A percentile compares a stretch with the other conserved stretches of the same genome.
phyloP scores from a whole-genome alignment of 2,888 invertebrate species.

The Athalia rosae region DNA sequence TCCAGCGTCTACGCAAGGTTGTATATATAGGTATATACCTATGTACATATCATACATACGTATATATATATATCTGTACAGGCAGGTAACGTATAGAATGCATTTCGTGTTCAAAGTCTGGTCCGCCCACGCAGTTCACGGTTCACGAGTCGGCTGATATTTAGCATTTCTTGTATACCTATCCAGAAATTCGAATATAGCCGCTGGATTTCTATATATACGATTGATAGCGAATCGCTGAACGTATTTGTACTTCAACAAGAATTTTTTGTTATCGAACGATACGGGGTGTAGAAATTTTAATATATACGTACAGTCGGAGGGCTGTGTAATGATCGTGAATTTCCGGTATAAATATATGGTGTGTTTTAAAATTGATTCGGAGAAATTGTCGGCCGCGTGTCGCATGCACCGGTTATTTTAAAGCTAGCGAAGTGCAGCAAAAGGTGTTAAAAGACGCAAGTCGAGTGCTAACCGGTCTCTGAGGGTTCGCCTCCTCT shows the following conservation, averaged over 20 bases:
- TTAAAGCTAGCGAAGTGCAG: constrained; percentile 32
- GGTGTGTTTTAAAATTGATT: constrained; percentile 29
- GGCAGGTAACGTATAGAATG: background rate
- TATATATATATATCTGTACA: background rate
- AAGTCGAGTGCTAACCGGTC: constrained; percentile 64
- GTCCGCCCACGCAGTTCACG: constrained; percentile 29
- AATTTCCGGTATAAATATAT: background rate
- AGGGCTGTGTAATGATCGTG: background rate
- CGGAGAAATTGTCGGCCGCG: constrained; percentile 22
- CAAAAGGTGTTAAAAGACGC: constrained; percentile 57
- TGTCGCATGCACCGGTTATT: constrained; percentile 29
- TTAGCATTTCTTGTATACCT: background rate
- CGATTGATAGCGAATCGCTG: too few relatives aligned
- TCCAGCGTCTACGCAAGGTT: background rate
- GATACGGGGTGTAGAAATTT: too few relatives aligned
- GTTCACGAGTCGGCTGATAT: background rate
- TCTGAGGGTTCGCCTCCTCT: constrained; percentile 52
- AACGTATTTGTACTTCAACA: too few relatives aligned
- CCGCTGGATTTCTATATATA: too few relatives aligned
- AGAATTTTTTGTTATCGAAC: too few relatives aligned
- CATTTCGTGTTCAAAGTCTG: constrained; percentile 33
- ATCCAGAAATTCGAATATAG: too few relatives aligned
- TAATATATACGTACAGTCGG: background rate
- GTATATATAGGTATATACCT: background rate
- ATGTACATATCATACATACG: background rate